Evolutionary conservation across 2,888 invertebrate genomes (phyloP), one percentile per base, ranked within the genome.

Genomic region (Spisula subtruncata): DNA sequence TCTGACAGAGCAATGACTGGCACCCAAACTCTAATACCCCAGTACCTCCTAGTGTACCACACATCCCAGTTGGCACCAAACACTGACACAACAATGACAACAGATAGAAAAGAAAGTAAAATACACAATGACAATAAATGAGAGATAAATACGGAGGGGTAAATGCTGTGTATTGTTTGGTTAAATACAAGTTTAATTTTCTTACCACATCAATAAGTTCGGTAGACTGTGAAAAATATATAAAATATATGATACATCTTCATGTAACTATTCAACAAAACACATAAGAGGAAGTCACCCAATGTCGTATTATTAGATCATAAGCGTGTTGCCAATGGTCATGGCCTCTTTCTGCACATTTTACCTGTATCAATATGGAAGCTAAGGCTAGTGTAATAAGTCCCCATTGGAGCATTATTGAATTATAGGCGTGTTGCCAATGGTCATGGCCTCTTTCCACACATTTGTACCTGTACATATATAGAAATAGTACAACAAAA

Each of bases 131-230:
- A n/a, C 60, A 25, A 66, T 66, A 25, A n/a, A 66, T n/a, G 25
- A 66, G 25, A 66, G 25, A 66, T 18, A 66, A 20, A 66, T n/a
- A 66, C 8, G 60, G 10, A 25, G 60, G 10, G 10, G 60, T 66
- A 66, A 5, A 66, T 66, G n/a, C 60, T 66, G 60, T 66, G 60
- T 66, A 18, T 56, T 10, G 60, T 25, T 66, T 75, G 75, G 75
- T 75, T 75, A 75, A 18, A 75, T 75, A 18, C 10, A 81, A 48
- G 25, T 79, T 46, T 12, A 46, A 32, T 8, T 32, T 60, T 86
- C 89, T 89, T 89, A 89, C 89, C 89, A 81, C 81, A 51, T 92
- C 91, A 51, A 92, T 89, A 71, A 91, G 80, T 66, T 90, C 87
- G 41, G 91, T 89, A 29, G 83, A 79, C 92, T 92, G 91, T 82